Base-by-base conservation (phyloP, 2,797 vertebrate species). In the Pelochelys cantorii region DNA sequence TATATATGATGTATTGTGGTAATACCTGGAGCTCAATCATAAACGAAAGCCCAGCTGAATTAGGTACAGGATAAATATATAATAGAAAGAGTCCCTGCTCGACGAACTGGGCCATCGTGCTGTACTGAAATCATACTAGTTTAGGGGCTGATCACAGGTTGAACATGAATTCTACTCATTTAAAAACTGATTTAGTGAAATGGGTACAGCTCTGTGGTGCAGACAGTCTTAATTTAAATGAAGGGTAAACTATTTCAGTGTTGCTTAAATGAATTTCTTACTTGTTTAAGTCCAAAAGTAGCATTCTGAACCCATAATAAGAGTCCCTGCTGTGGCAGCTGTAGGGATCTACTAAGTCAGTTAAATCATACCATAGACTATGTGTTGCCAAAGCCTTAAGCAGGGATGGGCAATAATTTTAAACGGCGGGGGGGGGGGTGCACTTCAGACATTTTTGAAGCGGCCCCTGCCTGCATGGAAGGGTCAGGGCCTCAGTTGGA, bases 1-100 rank as follows among this genome's bases (percentile, higher is more conserved):
- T 59, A 59, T 57, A 57, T 23, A 23, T 59, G 12, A 23, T 62
- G 29, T 62, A 15, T 62, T 37, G 11, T 34, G 18, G 34, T 37
- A 37, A n/a, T 20, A 68, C 2, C 20, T 71, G 65, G 79, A 54
- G n/a, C 12, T 3, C 20, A 29, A 0, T 13, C 0, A 10, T 23
- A 55, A 77, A 42, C 1, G 29, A 48, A 31, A 42, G 77, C 1
- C 0, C 4, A 4, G 82, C 31, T 0, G 0, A 9, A 74, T 25
- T 4, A 1, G 59, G 31, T 0, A 27, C 9, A 17, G n/a, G 68
- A 71, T 37, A 71, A 71, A 71, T 2, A 71, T 10, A 34, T 37
- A 37, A 10, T 22, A 68, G 65, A 60, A 27, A 27, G 25, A 71
- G 68, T 11, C n/a, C n/a, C n/a, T 18, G 65, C 18, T 17, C 17